Evolutionary conservation across 1,140 invertebrate genomes (phyloP).

Genomic region (Panagrolaimus sp.): DNA sequence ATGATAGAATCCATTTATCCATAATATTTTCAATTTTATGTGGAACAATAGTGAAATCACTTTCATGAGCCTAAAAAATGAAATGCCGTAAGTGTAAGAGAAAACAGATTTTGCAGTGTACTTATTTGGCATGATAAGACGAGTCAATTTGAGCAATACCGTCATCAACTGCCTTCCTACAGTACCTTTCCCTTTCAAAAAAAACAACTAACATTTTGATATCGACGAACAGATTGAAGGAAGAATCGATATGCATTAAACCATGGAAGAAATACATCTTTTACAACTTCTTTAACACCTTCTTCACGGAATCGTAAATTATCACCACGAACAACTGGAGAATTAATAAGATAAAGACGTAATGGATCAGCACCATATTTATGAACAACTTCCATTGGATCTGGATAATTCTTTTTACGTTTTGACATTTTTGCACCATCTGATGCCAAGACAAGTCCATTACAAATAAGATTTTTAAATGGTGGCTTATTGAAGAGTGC

Average conservation of each 20-base stretch:
- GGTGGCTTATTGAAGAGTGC: slow-evolving; percentile 91
- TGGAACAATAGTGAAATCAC: slow-evolving; percentile 33
- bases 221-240: slow-evolving; percentile 81
- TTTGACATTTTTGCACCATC: slow-evolving; percentile 99
- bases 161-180: too few species aligned
- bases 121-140: too few species aligned
- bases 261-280: slow-evolving; percentile 97
- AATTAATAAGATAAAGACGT: slow-evolving; percentile 88
- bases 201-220: slow-evolving; percentile 66
- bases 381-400: slow-evolving; percentile 80
- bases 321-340: slow-evolving; percentile 92
- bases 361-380: slow-evolving; percentile 96
- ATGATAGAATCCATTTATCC: slow-evolving; percentile 94
- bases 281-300: slow-evolving; percentile 87
- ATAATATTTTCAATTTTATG: slow-evolving; percentile 70
- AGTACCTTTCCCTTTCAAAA: too few species aligned
- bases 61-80: slow-evolving; percentile 41
- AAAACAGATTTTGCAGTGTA: too few species aligned
- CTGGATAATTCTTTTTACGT: slow-evolving; percentile 95
- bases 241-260: slow-evolving; percentile 96
- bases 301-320: slow-evolving; percentile 94
- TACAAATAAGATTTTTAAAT: slow-evolving; percentile 93
- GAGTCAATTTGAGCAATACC: too few species aligned
- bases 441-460: slow-evolving; percentile 81
- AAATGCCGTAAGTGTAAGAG: background rate